Evolutionary conservation across 1,140 invertebrate species (phyloP), one percentile per base, ranked within the genome.

Genomic region (Chymomyza costata): DNA sequence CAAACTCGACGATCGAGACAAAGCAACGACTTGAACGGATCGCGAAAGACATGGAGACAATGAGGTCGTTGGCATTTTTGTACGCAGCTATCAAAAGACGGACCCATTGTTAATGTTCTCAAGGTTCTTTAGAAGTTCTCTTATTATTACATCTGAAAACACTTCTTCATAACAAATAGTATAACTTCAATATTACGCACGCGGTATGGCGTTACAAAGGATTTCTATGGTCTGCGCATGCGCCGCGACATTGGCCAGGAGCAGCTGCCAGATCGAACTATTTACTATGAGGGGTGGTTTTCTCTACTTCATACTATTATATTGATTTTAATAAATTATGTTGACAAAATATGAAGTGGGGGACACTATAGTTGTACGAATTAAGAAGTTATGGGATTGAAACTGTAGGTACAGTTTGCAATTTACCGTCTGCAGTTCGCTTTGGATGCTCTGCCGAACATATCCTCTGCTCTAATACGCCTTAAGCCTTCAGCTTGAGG

Each of bases 121-220:
- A n/a, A n/a, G n/a, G n/a, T n/a, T n/a, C 35, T 61, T 46, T 59
- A 40, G 21, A 21, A 10, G 18, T 11, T 63, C 53, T 49, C 56
- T 52, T 70, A 53, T 25, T 5, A 25, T 51, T 30, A 11, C 40
- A 53, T 57, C 46, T 66, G 53, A 78, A 76, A 62, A 78, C 50
- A 7, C 18, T 78, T 73, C 76, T 76, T 51, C 62, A 70, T 59
- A 66, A 62, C 55, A 78, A 78, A 76, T 74, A 31, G n/a, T 59
- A 56, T 70, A 50, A 47, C 55, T 58, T 76, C 71, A 71, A 66
- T 74, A 52, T 58, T 47, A 47, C 50, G 65, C 53, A 76, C 53
- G 57, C 57, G 69, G 67, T 44, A 47, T 28, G 55, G 45, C 60
- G 39, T 54, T 57, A 28, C 17, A 73, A 73, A 73, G 53, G 68